Evolutionary conservation across 2,797 vertebrate genomes (phyloP), one percentile per base, ranked within the genome.

Genomic region (Dipus sagitta): DNA sequence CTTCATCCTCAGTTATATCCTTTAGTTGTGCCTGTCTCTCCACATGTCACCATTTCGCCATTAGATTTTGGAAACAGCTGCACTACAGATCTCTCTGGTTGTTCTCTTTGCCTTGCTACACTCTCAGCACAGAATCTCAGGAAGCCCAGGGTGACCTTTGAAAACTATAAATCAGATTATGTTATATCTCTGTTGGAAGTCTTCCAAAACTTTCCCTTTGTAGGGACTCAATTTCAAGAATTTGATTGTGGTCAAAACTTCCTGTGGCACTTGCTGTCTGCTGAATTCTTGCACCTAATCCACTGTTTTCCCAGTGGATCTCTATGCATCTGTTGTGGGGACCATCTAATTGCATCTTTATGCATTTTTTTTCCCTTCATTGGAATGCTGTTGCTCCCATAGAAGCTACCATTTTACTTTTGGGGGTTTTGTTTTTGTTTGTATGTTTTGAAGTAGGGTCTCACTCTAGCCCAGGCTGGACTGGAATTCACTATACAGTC

Each of bases 131-230:
- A 85, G 17, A 88, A 86, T 34, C 30, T 20, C 30, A 62, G 64
- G n/a, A 82, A 80, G 1, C 2, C 47, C 13, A 83, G 8, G 71
- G 10, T 83, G 13, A 68, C 1, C 14, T 89, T 86, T 72, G 20
- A 58, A 88, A 93, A 86, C 67, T n/a, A 78, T 30, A 75, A 86
- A 30, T 54, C 42, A 58, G 2, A 91, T 90, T 74, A 86, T 23
- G 28, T 47, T 68, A 76, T 5, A 30, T 42, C 17, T 81, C 58
- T 91, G 62, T 12, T 78, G 92, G 30, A 75, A 80, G 72, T 86
- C 20, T 86, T 76, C 32, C 21, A 60, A 93, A 87, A 64, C 4
- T 52, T 86, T 65, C 5, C 3, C 20, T 85, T 60, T 75, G 24
- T 52, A 34, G 6, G 3, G 5, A 86, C 26, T 90, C 20, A 82